Base-by-base conservation (phyloP, 2,888 invertebrate species). In the Ommatoiulus sabulosus region DNA sequence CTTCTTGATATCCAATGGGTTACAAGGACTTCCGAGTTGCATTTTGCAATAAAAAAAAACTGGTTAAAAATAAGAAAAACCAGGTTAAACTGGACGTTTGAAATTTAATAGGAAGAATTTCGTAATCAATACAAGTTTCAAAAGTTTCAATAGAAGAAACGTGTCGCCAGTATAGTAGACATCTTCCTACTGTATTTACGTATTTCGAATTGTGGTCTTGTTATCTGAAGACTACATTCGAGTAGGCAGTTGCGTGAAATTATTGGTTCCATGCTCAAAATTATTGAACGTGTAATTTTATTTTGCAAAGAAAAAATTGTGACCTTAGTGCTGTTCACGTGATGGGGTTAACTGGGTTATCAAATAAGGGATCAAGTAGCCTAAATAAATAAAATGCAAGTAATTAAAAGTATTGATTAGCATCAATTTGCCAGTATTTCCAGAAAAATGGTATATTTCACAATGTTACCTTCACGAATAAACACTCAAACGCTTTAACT, bases 121-220 rank as follows among this genome's bases (percentile, higher is more conserved):
- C 24, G 72, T 72, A 72, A 72, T 72, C 24, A 72, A 72, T 72
- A 72, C 24, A 72, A 10, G n/a, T 72, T 72, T 72, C 72, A 72
- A 24, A 72, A 10, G n/a, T 72, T 72, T 72, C 24, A 72, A 24
- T 24, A 3, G 7, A 72, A 72, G 72, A 72, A 72, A 24, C n/a
- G 24, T 72, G 72, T 24, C 72, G 72, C 72, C 72, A 20, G 35
- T 63, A 72, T 8, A 10, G 7, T 24, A 10, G 72, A 24, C 72
- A 7, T 72, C 24, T n/a, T n/a, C 8, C 20, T 8, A 72, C 24
- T 24, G 10, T 24, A 24, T 24, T 24, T 72, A 48, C 48, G 12
- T 12, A 35, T 35, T 35, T 35, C 35, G 35, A 35, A 35, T 35
- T 35, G 35, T 35, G 35, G 35, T 35, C 35, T 35, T 35, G 35